Evolutionary conservation across 2,888 invertebrate species (phyloP).

Genomic region (Gandaritis pyraliata): DNA sequence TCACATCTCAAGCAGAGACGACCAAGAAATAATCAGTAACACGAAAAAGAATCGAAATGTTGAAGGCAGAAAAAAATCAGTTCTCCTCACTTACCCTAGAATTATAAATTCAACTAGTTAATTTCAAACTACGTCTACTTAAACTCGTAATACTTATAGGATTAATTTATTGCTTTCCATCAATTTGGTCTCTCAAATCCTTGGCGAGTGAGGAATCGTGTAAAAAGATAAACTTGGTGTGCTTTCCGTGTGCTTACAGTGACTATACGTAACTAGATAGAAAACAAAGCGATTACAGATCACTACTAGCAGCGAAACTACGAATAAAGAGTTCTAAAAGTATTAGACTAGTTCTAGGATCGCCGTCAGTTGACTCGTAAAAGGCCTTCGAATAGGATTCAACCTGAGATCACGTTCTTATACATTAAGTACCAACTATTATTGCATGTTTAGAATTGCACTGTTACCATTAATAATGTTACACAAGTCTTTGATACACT

Average conservation of each 20-base stretch:
- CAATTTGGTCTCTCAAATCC: constrained; percentile 76
- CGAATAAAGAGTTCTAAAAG: constrained; percentile 65
- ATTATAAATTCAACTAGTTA: constrained; percentile 55
- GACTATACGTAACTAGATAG: constrained; percentile 66
- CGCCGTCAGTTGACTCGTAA: constrained; percentile 71
- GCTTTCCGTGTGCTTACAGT: constrained; percentile 72
- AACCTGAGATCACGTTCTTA: constrained; percentile 83
- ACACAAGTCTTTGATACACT: constrained; percentile 70
- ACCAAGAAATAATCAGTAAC: constrained; percentile 4
- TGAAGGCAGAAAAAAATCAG: constrained; percentile 33
- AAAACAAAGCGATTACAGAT: constrained; percentile 71
- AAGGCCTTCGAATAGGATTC: constrained; percentile 79
- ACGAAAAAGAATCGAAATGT: constrained; percentile 1
- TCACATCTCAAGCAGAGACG: too few relatives aligned
- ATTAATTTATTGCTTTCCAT: constrained; percentile 73
- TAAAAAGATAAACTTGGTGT: constrained; percentile 69
- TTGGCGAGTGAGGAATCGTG: constrained; percentile 74
- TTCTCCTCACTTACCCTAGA: constrained; percentile 46
- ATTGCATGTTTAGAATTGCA: constrained; percentile 82
- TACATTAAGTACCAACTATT: constrained; percentile 81
- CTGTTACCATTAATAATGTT: constrained; percentile 71
- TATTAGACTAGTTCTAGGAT: constrained; percentile 62
- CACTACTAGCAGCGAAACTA: constrained; percentile 76
- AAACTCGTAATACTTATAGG: constrained; percentile 57
- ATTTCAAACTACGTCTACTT: constrained; percentile 58